A percentile compares a stretch with the other conserved stretches of the same genome.
Conservation (phyloP, 2,888 invertebrate species). For the Nysson spinosus region DNA sequence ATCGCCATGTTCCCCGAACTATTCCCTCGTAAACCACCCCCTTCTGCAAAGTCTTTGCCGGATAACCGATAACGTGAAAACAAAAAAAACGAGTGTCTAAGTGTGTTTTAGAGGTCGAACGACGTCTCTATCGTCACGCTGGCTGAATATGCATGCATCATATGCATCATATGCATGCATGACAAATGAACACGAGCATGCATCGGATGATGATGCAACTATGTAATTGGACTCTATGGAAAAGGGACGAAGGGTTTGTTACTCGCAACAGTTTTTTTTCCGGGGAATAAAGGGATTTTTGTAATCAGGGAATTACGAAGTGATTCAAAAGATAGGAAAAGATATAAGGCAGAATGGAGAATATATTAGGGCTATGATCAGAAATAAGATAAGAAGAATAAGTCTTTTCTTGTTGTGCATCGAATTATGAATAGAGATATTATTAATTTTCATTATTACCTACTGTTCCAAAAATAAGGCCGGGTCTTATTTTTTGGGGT, state of each 20-base stretch:
- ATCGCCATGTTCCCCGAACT: slow-evolving; percentile 9
- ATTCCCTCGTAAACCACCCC: slow-evolving; percentile 16
- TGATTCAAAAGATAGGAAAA: no score
- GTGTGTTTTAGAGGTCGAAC: slow-evolving; percentile 70
- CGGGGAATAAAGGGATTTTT: no score
- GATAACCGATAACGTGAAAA: slow-evolving; percentile 10
- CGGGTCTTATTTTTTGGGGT: no score
- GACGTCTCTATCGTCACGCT: slow-evolving; percentile 73
- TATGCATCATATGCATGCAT: slow-evolving; percentile 65
- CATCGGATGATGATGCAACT: slow-evolving; percentile 58
- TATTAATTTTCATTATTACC: no score
- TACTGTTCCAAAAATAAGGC: no score
- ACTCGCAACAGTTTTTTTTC: no score
- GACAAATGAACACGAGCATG: slow-evolving; percentile 63
- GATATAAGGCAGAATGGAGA: no score
- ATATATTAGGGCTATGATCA: no score
- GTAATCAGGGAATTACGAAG: no score
- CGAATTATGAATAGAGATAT: no score
- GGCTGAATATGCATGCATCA: slow-evolving; percentile 70
- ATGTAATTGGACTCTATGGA: slow-evolving; percentile 43
- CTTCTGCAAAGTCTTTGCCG: slow-evolving; percentile 42
- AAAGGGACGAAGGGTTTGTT: slow-evolving; percentile 11
- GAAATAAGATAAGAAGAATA: no score
- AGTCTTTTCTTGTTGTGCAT: no score
- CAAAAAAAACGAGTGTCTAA: slow-evolving; percentile 56